Evolutionary conservation across 2,888 invertebrate genomes (phyloP).

Genomic region (Axea sp.): DNA sequence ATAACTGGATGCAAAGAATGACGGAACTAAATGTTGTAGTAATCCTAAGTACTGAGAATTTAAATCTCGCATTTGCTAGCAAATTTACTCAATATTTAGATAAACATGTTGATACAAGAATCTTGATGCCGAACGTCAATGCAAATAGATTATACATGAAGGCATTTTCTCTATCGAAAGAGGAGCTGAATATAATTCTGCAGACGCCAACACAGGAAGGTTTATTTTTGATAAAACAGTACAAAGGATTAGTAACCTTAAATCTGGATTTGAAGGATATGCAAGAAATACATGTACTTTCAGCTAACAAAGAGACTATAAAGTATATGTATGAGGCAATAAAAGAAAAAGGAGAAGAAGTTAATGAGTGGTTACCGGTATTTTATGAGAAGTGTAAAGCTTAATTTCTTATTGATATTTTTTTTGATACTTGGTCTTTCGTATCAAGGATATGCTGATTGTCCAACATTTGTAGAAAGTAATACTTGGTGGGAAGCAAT

Average conservation of each 20-base stretch:
- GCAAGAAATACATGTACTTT: constrained; percentile 34
- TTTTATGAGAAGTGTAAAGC: constrained; percentile 34
- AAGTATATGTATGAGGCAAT: constrained; percentile 32
- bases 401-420: constrained; percentile 20
- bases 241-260: constrained; percentile 26
- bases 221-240: constrained; percentile 30
- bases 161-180: constrained; percentile 26
- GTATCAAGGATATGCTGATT: constrained; percentile 19
- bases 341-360: constrained; percentile 33
- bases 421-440: constrained; percentile 14
- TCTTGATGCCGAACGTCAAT: constrained; percentile 30
- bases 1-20: constrained; percentile 33
- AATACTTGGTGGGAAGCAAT: constrained; percentile 17
- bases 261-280: constrained; percentile 29
- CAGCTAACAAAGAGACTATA: constrained; percentile 31
- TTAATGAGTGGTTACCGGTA: constrained; percentile 33
- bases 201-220: constrained; percentile 27
- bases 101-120: constrained; percentile 32
- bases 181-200: constrained; percentile 28
- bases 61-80: constrained; percentile 31
- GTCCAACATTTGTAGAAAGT: constrained; percentile 14
- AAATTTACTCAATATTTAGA: constrained; percentile 34
- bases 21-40: constrained; percentile 28
- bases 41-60: constrained; percentile 32
- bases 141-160: constrained; percentile 33